Base-by-base conservation (phyloP, 2,888 invertebrate species). In the Polietes domitor region DNA sequence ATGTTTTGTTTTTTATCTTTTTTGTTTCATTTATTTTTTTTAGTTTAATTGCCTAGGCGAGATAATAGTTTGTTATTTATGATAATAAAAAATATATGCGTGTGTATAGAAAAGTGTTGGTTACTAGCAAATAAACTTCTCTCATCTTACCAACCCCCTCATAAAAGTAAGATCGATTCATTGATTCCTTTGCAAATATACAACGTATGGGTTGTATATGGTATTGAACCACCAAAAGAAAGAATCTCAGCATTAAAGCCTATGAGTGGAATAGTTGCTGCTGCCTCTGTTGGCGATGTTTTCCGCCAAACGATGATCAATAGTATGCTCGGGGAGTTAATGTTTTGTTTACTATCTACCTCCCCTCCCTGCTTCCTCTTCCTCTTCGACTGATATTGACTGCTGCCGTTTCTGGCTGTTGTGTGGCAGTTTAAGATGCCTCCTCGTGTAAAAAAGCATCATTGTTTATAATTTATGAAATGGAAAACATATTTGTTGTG, bases 401-500 rank as follows among this genome's bases (percentile, higher is more conserved):
- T 71, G 50, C 32, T 70, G 65, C 28, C 15, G 68, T 47, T 47
- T 50, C 21, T 19, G 15, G 41, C 43, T 68, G 68, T 17, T 50
- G 70, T 50, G 43, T 26, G 37, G 65, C 65, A 3, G 55, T 26
- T 24, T n/a, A 50, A 78, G 76, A 79, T 37, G 68, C 70, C 71
- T 73, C 77, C 19, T 74, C 61, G 53, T 41, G 63, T 32, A 78
- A 73, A 43, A 81, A 61, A 17, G n/a, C n/a, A n/a, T 80, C 53
- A 76, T 81, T 81, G 76, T 79, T 71, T 73, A 84, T 84, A 79
- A 84, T 79, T 84, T 78, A 79, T 84, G 81, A 84, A 84, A 84
- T 79, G 53, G 68, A 79, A 81, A 84, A 81, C 65, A 19, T 70
- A 12, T 65, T 65, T 76, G 21, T 65, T 75, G 32, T 76, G 17